A percentile compares a stretch with the other conserved stretches of the same genome.
Evolutionary conservation across 2,888 invertebrate species (phyloP).

Genomic region (Cancer borealis): DNA sequence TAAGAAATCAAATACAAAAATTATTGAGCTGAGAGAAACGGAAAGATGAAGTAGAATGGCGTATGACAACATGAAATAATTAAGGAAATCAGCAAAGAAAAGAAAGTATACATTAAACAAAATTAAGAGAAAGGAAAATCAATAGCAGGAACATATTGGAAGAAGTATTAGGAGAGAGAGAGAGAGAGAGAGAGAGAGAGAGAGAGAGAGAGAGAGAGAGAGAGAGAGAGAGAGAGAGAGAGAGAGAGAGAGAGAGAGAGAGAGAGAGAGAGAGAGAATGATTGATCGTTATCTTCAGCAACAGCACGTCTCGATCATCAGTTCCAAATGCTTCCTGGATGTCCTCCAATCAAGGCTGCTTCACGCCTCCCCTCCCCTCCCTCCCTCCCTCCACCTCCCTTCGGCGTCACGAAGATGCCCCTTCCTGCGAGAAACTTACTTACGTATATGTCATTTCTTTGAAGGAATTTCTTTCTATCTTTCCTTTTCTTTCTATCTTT

Average conservation of each 20-base stretch:
- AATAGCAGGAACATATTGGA: not conserved
- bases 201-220: slow-evolving; percentile 12
- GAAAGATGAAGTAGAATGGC: not conserved
- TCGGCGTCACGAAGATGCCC: not conserved
- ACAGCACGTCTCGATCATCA: slow-evolving; percentile 18
- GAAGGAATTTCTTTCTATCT: not conserved
- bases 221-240: not conserved
- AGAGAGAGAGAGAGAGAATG: slow-evolving; percentile 8
- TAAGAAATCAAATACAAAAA: not conserved
- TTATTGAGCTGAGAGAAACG: not conserved
- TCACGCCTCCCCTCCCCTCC: not conserved
- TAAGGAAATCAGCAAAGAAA: not conserved
- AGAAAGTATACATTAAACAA: not conserved
- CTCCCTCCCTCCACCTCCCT: not conserved
- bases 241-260: slow-evolving; percentile 32
- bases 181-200: not conserved
- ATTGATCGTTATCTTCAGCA: not conserved
- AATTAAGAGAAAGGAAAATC: not conserved
- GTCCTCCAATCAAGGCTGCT: not conserved
- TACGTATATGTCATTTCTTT: not conserved
- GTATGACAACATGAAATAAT: not conserved
- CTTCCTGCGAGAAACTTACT: not conserved
- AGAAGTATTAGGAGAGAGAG: not conserved
- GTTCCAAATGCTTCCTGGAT: not conserved
- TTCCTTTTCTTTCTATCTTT: slow-evolving; percentile 5